Evolutionary conservation across 1,140 invertebrate genomes (phyloP), one percentile per base, ranked within the genome.

Genomic region (Aricia agestis): DNA sequence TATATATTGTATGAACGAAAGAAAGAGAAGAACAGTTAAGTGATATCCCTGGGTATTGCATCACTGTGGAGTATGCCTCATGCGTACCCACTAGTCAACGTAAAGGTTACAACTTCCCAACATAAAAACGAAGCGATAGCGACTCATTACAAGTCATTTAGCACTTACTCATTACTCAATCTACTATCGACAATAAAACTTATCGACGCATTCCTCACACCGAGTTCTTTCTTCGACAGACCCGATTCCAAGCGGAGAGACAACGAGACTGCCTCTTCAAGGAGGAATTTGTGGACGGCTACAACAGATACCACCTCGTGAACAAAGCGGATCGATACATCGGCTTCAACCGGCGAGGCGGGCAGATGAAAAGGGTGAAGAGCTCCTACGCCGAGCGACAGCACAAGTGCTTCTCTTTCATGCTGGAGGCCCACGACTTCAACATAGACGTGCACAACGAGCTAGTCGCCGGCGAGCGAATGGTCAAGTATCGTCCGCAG

Each of bases 301-400:
- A 89, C 87, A 91, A 87, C 83, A 83, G 81, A 78, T 91, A 89
- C 78, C 85, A 85, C 70, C 78, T 89, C 72, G 84, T 82, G 79
- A 87, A 86, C 82, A 88, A 91, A 83, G 76, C 82, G 78, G 82
- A 88, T 79, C 84, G 85, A 75, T 90, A 89, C 79, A 90, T 90
- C 83, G 88, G 87, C 70, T 90, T 90, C 88, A 90, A 90, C 78
- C 77, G 80, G 72, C 82, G 81, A 65, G 88, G 88, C n/a, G 69
- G 80, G 65, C 89, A 87, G 74, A 74, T 89, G 72, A 81, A 83
- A 59, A 84, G 84, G 65, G 76, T 76, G 71, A 89, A 85, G 75
- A 85, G 81, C 66, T 80, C 82, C 68, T 74, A 84, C 18, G 75
- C 81, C 67, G 80, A 86, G 77, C 75, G 78, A 13, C 76, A 78